Evolutionary conservation across 2,113 vertebrate species (phyloP).

Genomic region (Polypterus bichir): DNA sequence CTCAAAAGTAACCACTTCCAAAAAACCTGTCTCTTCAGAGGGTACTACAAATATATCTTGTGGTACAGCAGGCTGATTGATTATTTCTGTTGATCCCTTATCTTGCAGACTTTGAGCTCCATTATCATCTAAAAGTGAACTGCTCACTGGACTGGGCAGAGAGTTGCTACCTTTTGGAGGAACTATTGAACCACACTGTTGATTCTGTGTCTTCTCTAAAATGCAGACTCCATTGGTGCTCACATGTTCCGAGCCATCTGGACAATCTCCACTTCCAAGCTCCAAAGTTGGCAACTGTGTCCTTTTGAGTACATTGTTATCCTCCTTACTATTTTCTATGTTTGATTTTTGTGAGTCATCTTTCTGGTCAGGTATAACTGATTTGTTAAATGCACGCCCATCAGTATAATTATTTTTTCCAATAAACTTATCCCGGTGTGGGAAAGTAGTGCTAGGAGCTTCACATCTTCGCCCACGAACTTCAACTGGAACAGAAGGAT

Average conservation of each 20-base stretch:
- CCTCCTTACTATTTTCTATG: slow-evolving; percentile 40
- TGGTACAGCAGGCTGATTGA: no score
- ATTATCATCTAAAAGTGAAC: no score
- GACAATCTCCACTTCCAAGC: no score
- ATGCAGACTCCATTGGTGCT: neutral
- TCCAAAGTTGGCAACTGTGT: slow-evolving; percentile 20
- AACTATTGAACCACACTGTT: no score
- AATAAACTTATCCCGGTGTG: slow-evolving; percentile 30
- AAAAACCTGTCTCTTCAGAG: no score
- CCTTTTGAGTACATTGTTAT: slow-evolving; percentile 56
- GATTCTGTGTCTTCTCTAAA: neutral
- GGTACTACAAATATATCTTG: no score
- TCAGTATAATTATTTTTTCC: slow-evolving; percentile 23
- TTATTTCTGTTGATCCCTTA: no score
- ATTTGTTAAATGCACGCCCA: slow-evolving; percentile 50
- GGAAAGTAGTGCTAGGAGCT: slow-evolving; percentile 31
- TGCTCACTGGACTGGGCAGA: no score
- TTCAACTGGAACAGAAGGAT: slow-evolving; percentile 41
- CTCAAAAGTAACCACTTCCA: no score
- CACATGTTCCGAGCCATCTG: no score
- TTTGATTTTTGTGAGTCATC: slow-evolving; percentile 28
- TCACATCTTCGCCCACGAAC: slow-evolving; percentile 32
- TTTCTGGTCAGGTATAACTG: slow-evolving; percentile 37
- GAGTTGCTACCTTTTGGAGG: no score
- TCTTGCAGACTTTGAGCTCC: no score